Evolutionary conservation across 2,797 vertebrate species (phyloP).

Genomic region (Tokudaia tokunoshimensis): DNA sequence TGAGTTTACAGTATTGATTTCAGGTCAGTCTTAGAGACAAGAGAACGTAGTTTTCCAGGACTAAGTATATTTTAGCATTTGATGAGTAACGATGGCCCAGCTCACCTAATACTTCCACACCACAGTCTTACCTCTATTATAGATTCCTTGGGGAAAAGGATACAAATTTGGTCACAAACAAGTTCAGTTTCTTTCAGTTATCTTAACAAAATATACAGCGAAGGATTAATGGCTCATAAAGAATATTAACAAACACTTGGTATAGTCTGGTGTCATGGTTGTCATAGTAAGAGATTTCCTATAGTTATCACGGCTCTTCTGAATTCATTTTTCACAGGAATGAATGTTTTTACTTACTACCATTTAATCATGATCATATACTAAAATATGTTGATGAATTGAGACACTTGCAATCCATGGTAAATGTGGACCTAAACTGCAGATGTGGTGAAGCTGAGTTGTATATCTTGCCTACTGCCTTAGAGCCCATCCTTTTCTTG

Average conservation of each 20-base stretch:
- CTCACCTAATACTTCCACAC: background rate
- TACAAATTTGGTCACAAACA: background rate
- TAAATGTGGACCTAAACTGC: background rate
- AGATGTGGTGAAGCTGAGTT: constrained; percentile 5
- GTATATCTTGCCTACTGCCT: background rate
- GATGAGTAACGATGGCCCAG: background rate
- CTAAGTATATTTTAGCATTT: constrained; percentile 11
- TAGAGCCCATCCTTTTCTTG: background rate
- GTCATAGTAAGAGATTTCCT: constrained; percentile 25
- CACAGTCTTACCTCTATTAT: background rate
- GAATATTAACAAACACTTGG: constrained; percentile 54
- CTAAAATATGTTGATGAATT: background rate
- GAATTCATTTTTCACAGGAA: constrained; percentile 49
- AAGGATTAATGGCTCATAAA: constrained; percentile 1
- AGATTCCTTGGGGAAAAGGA: constrained; percentile 22
- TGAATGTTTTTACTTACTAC: background rate
- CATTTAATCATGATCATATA: constrained; percentile 17
- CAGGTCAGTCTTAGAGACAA: background rate
- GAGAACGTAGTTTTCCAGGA: background rate
- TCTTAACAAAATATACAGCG: constrained; percentile 17
- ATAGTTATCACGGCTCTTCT: constrained; percentile 48
- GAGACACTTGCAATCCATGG: background rate
- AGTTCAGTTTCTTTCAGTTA: constrained; percentile 11
- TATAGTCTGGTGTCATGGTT: constrained; percentile 4
- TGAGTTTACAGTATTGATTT: constrained; percentile 51